A percentile compares a stretch with the other conserved stretches of the same genome.
These are phyloP conservation scores for Ceryle rudis DNA, from an alignment of 2,797 vertebrate genomes.

Conservation along the genomic window DNA sequence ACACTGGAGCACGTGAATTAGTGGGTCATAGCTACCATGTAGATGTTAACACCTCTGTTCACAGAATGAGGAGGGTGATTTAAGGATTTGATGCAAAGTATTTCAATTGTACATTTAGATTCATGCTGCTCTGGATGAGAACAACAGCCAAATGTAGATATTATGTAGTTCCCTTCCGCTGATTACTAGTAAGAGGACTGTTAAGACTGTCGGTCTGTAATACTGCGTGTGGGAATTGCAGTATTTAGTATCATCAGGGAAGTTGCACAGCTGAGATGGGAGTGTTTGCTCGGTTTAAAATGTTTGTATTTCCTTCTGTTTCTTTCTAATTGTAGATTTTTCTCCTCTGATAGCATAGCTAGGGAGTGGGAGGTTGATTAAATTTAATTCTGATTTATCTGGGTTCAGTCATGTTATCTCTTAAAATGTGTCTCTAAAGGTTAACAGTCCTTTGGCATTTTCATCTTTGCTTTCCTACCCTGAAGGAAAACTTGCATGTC, in stretches of 20 bases:
- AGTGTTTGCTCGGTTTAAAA: conserved; percentile 30
- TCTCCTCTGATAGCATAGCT: conserved; percentile 10
- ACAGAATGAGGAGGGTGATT: neutral
- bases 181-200: conserved; percentile 48
- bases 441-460: conserved; percentile 66
- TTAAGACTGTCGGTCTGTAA: conserved; percentile 26
- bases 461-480: conserved; percentile 51
- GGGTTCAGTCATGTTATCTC: conserved; percentile 40
- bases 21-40: neutral
- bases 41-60: conserved; percentile 12
- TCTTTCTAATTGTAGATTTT: conserved; percentile 49
- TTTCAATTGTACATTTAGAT: conserved; percentile 48
- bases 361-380: conserved; percentile 46
- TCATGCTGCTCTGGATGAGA: conserved; percentile 42
- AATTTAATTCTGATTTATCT: conserved; percentile 44
- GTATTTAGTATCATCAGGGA: conserved; percentile 1
- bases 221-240: conserved; percentile 4
- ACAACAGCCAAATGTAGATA: conserved; percentile 36
- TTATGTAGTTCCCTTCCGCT: conserved; percentile 12
- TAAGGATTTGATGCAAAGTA: neutral
- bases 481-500: conserved; percentile 4
- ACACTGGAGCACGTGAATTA: neutral
- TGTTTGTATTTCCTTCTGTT: conserved; percentile 38
- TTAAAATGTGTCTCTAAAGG: conserved; percentile 56
- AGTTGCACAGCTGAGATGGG: neutral